These are phyloP conservation scores for Xenus cinereus DNA, from an alignment of 2,113 vertebrate genomes.

Conservation along the genomic window DNA sequence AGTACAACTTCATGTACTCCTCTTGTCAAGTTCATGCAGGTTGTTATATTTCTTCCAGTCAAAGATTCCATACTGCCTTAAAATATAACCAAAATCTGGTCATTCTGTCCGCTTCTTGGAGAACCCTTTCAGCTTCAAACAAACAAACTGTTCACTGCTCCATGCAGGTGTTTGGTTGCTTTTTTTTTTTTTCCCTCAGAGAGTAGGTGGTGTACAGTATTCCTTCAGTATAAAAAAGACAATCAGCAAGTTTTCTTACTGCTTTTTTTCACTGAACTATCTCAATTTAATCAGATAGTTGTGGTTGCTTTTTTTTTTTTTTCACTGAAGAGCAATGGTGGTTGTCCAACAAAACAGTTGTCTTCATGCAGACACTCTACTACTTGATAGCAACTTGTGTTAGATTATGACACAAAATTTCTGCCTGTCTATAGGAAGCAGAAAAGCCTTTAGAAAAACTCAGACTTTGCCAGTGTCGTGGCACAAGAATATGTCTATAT, in stretches of 20 bases:
- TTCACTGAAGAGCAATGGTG: not conserved
- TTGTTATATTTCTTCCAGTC: not conserved
- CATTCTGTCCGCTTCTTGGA: not conserved
- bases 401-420: not conserved
- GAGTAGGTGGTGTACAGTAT: not conserved
- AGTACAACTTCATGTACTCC: not conserved
- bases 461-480: not conserved
- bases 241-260: not conserved
- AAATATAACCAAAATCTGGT: not conserved
- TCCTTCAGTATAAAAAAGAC: not conserved
- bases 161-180: not conserved
- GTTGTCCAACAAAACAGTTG: not conserved
- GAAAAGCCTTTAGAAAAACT: not conserved
- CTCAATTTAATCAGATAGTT: not conserved
- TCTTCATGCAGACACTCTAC: not conserved
- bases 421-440: not conserved
- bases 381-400: not conserved
- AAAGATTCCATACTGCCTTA: not conserved
- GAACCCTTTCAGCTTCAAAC: not conserved
- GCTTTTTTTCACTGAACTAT: not conserved
- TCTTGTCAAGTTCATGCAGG: not conserved
- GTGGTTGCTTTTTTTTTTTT: not conserved
- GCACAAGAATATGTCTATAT: not conserved
- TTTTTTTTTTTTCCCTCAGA: not conserved
- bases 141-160: not conserved